Conservation (phyloP, 2,113 vertebrate genomes). For the Esox niger region DNA sequence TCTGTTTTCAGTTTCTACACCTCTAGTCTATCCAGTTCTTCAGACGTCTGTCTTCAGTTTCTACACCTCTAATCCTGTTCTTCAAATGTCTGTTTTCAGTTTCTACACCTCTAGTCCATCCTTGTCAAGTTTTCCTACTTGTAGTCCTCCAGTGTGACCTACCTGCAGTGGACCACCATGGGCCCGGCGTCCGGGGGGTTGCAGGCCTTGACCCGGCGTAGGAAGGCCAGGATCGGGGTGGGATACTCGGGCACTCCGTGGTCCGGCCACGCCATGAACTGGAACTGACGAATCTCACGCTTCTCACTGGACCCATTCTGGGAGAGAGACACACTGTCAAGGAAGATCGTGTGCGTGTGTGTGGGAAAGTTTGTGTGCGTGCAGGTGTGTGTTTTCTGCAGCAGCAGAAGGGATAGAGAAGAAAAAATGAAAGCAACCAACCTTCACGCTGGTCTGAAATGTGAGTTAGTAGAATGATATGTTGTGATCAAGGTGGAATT, state of each 20-base stretch:
- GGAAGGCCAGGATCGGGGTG: constrained; percentile 90
- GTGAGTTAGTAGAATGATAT: no score
- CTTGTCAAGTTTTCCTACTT: no score
- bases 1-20: no score
- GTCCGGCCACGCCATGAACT: constrained; percentile 97
- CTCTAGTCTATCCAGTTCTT: no score
- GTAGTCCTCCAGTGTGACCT: constrained; percentile 12
- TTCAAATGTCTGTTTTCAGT: no score
- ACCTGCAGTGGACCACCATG: constrained; percentile 98
- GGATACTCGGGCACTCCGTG: constrained; percentile 94
- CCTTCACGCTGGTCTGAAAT: no score
- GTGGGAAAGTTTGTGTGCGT: neutral
- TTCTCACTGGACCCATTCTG: constrained; percentile 96
- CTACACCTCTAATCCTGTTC: no score
- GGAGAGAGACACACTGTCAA: neutral
- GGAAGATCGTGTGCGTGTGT: no score
- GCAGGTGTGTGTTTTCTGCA: neutral
- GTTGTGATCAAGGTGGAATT: no score
- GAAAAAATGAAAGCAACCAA: neutral
- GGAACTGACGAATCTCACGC: constrained; percentile 91
- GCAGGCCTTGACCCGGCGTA: constrained; percentile 89
- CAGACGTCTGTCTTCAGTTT: no score
- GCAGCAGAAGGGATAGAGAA: neutral
- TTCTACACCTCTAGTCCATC: no score
- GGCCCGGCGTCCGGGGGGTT: constrained; percentile 90